Percentiles rank a stretch among this genome's conserved stretches.
These are phyloP conservation scores for Blomia tropicalis DNA, from an alignment of 2,888 invertebrate species.

Conservation along the genomic window DNA sequence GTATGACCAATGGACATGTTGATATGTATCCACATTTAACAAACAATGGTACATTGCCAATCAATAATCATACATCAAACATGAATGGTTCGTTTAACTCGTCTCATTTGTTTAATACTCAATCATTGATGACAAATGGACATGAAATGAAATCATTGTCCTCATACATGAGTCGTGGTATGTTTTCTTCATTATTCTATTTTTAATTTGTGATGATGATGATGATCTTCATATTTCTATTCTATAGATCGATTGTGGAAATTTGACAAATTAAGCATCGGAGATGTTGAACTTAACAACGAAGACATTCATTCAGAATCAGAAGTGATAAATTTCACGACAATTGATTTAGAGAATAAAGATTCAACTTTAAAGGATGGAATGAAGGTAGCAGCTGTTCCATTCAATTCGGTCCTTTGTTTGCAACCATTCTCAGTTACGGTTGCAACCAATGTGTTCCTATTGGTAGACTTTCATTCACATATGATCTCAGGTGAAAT, in stretches of 20 bases:
- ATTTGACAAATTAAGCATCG: neutral
- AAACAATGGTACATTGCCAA: too few species aligned
- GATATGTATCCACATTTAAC: too few species aligned
- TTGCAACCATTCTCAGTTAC: slow-evolving; percentile 81
- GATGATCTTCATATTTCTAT: too few species aligned
- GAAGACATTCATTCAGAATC: neutral
- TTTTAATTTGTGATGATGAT: too few species aligned
- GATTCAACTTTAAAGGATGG: neutral
- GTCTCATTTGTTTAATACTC: too few species aligned
- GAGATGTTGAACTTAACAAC: neutral
- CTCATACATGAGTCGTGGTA: neutral
- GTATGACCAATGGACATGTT: too few species aligned
- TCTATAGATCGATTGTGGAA: slow-evolving; percentile 2
- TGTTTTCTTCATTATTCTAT: too few species aligned
- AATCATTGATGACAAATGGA: too few species aligned
- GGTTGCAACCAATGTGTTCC: slow-evolving; percentile 61
- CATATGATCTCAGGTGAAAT: slow-evolving; percentile 85
- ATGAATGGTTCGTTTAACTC: too few species aligned
- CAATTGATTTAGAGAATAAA: slow-evolving; percentile 4
- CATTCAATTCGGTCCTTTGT: slow-evolving; percentile 70
- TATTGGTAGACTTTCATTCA: slow-evolving; percentile 76
- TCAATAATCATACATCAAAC: too few species aligned
- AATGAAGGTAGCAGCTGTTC: slow-evolving; percentile 55
- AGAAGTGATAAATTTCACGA: neutral
- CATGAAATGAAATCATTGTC: neutral